Evolutionary conservation across 2,113 vertebrate species (phyloP), one percentile per base, ranked within the genome.

Genomic region (Hyaena hyaena): DNA sequence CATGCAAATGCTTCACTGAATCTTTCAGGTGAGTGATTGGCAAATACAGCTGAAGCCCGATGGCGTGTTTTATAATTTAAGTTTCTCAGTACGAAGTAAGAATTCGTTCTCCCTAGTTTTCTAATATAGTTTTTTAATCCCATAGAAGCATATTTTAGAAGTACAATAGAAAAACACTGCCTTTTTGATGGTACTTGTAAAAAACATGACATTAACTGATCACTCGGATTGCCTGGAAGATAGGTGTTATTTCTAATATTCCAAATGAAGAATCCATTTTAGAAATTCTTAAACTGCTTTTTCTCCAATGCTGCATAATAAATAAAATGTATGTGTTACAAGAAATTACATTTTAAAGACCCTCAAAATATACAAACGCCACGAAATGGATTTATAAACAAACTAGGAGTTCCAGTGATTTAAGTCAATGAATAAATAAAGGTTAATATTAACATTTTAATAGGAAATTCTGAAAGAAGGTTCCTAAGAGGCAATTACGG

Each of bases 401-500:
- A 95, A 76, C n/a, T 23, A 68, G 48, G 48, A 87, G 35, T 69
- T 80, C 24, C 55, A 55, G 65, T 84, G 73, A 96, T 83, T 71
- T 79, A 93, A 77, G 58, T 81, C 50, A 76, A 79, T 63, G 58
- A 88, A 92, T 55, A 93, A 73, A 31, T 68, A 77, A 95, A 96
- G 53, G 35, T 58, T 88, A 88, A 45, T 26, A n/a, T 92, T 92
- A 96, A 92, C 26, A 86, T 63, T 74, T 96, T 94, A 93, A 94
- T 28, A 86, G 39, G 12, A 55, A 79, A 79, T 86, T 95, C 88
- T 85, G 15, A 90, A 96, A 91, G 48, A 92, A 43, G 6, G 0
- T 24, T 53, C 26, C 55, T 69, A 87, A 94, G 86, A 90, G 43
- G 7, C 16, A 71, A 66, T 17, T 43, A 12, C 1, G 63, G 17